phyloP scores from a whole-genome alignment of 2,113 vertebrate genomes.

The Leiothrix lutea region DNA sequence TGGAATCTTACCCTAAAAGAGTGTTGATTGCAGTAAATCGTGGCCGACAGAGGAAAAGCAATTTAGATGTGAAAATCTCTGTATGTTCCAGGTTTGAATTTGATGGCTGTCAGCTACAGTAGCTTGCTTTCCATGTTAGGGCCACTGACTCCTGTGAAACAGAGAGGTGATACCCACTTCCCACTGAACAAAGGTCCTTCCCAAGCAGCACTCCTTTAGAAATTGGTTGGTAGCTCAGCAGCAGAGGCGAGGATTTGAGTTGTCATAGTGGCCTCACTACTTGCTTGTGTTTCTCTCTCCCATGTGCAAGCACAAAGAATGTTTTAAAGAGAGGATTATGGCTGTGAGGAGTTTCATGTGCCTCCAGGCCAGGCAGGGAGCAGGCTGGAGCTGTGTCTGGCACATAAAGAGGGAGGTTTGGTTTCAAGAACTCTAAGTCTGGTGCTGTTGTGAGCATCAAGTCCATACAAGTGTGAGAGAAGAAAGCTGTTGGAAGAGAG shows the following conservation, averaged over 20 bases:
- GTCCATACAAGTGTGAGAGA: not conserved
- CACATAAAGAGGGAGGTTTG: not conserved
- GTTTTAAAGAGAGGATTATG: not conserved
- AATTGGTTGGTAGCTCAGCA: not conserved
- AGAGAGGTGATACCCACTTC: not conserved
- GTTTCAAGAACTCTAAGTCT: not conserved
- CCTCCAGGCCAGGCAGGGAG: not conserved
- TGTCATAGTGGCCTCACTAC: not conserved
- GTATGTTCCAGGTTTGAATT: not conserved
- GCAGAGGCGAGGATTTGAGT: not conserved
- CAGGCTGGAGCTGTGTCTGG: not conserved
- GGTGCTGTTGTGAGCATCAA: not conserved
- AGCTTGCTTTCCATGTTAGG: not conserved
- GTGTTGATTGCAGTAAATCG: not conserved
- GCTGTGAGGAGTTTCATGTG: rapidly evolving
- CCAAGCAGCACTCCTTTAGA: not conserved
- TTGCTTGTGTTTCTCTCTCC: not conserved
- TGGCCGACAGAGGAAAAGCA: not conserved
- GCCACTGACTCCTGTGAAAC: not conserved
- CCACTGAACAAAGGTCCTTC: not conserved
- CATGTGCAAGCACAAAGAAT: not conserved
- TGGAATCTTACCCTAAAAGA: not conserved
- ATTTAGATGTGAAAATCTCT: not conserved
- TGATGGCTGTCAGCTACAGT: not conserved
- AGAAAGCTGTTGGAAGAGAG: not conserved